Evolutionary conservation across 2,797 vertebrate genomes (phyloP).

Genomic region (Zalophus californianus): DNA sequence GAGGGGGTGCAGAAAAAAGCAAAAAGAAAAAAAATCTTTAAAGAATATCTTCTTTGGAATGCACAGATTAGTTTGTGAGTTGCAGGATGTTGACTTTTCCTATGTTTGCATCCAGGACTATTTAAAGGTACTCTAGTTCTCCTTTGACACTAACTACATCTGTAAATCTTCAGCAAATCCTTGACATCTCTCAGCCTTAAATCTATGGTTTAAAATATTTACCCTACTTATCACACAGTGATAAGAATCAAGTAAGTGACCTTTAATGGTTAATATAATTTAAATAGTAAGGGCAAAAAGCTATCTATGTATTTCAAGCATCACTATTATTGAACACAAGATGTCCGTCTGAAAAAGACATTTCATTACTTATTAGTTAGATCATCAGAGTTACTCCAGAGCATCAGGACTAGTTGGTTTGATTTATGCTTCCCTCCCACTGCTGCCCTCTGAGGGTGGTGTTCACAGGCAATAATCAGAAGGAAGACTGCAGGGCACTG

Average conservation of each 20-base stretch:
- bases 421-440: not conserved
- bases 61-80: not conserved
- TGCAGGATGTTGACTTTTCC: not conserved
- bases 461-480: not conserved
- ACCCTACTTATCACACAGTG: not conserved
- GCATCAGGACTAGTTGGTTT: not conserved
- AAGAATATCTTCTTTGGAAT: conserved; percentile 24
- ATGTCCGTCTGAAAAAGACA: not conserved
- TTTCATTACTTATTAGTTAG: not conserved
- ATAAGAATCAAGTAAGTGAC: conserved; percentile 10
- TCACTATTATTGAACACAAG: not conserved
- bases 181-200: not conserved
- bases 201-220: conserved; percentile 34
- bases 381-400: not conserved
- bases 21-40: not conserved
- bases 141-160: not conserved
- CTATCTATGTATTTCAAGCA: not conserved
- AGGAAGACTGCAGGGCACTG: not conserved
- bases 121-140: conserved; percentile 2
- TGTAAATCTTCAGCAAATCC: conserved; percentile 11
- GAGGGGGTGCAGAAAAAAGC: not conserved
- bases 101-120: not conserved
- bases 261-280: not conserved
- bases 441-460: not conserved
- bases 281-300: not conserved